These are phyloP conservation scores for Patella vulgata DNA, from an alignment of 1,140 invertebrate genomes.

Conservation along the genomic window DNA sequence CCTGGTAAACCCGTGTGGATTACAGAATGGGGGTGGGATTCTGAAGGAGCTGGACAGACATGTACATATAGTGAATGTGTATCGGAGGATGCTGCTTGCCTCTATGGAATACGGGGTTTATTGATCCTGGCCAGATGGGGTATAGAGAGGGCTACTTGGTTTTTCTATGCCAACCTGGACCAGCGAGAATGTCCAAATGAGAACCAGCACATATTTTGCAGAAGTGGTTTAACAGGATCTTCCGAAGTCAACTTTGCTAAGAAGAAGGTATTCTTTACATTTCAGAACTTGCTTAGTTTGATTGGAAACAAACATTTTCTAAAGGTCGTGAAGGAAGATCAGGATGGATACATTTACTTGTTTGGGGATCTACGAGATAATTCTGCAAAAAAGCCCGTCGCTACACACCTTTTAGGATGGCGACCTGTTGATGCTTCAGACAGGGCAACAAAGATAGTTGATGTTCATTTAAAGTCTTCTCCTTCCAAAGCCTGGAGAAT, in stretches of 20 bases:
- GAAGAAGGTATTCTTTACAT: conserved; percentile 37
- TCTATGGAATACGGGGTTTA: conserved; percentile 41
- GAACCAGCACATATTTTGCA: conserved; percentile 39
- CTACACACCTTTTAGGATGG: conserved; percentile 42
- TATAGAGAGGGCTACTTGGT: conserved; percentile 43
- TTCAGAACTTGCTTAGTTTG: conserved; percentile 25
- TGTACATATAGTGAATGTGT: conserved; percentile 45
- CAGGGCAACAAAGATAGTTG: conserved; percentile 3
- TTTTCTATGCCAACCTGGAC: conserved; percentile 47
- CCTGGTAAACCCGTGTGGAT: conserved; percentile 43
- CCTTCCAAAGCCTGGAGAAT: neutral
- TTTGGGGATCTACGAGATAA: conserved; percentile 12
- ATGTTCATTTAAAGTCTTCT: neutral
- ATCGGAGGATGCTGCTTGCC: conserved; percentile 38
- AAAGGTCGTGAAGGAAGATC: conserved; percentile 27
- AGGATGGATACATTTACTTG: conserved; percentile 36
- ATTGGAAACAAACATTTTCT: conserved; percentile 38
- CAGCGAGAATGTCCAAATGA: too few relatives aligned
- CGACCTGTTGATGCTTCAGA: conserved; percentile 31
- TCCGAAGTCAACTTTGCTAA: conserved; percentile 30
- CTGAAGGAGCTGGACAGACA: conserved; percentile 28
- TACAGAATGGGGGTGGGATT: conserved; percentile 54
- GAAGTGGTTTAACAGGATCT: conserved; percentile 45
- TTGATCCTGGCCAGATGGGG: conserved; percentile 31
- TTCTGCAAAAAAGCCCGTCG: neutral